Evolutionary conservation across 2,888 invertebrate genomes (phyloP).

Genomic region (Taenaris catops): DNA sequence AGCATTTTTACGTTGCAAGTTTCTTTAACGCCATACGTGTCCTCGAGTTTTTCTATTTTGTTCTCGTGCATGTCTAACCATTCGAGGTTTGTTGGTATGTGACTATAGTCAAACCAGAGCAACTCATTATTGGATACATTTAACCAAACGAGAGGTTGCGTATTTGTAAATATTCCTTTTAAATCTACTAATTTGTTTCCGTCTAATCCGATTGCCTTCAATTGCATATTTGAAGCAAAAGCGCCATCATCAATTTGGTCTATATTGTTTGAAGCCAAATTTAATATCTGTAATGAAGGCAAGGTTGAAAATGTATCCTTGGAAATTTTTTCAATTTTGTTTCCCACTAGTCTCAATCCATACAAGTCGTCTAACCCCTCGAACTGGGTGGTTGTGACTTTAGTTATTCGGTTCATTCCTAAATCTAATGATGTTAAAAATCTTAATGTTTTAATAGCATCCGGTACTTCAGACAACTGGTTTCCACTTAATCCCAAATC

Average conservation of each 20-base stretch:
- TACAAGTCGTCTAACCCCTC: slow-evolving; percentile 86
- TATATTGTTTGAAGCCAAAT: slow-evolving; percentile 89
- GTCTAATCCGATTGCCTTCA: slow-evolving; percentile 88
- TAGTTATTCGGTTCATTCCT: slow-evolving; percentile 89
- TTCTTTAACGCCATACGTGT: slow-evolving; percentile 84
- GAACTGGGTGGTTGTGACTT: slow-evolving; percentile 85
- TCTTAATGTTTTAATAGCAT: slow-evolving; percentile 83
- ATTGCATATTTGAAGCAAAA: slow-evolving; percentile 85
- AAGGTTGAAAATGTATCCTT: slow-evolving; percentile 86
- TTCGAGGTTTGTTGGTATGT: slow-evolving; percentile 86
- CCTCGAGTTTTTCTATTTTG: slow-evolving; percentile 86
- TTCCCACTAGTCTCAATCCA: slow-evolving; percentile 88
- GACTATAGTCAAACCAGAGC: slow-evolving; percentile 89
- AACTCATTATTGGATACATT: slow-evolving; percentile 90
- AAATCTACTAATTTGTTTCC: slow-evolving; percentile 89
- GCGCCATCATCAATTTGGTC: slow-evolving; percentile 88
- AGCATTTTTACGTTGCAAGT: slow-evolving; percentile 86
- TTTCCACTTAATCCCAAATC: slow-evolving; percentile 89
- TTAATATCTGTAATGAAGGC: slow-evolving; percentile 87
- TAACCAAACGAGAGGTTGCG: slow-evolving; percentile 87
- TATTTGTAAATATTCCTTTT: slow-evolving; percentile 87
- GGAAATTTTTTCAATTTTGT: slow-evolving; percentile 87
- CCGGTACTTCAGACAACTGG: slow-evolving; percentile 84
- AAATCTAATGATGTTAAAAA: slow-evolving; percentile 89
- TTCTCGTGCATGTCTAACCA: slow-evolving; percentile 92